Evolutionary conservation across 2,888 invertebrate genomes (phyloP), one percentile per base, ranked within the genome.

Genomic region (Lochmaea crataegi): DNA sequence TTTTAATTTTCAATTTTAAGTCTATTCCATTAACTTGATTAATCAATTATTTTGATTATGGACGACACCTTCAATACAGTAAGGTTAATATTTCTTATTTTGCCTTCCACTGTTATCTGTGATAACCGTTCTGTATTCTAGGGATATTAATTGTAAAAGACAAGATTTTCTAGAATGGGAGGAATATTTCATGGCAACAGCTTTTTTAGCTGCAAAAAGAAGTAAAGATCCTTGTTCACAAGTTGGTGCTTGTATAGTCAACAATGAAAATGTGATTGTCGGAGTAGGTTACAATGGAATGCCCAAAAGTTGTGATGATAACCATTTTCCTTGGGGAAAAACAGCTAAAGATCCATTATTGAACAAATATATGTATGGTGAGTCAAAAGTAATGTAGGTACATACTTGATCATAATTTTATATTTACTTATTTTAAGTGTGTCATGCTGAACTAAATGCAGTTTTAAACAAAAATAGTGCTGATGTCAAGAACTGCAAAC

Each of bases 401-500:
- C n/a, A n/a, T n/a, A n/a, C n/a, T n/a, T n/a, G n/a, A n/a, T n/a
- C n/a, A n/a, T 57, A 26, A 48, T 26, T n/a, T 16, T 22, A 38
- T 32, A 16, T 68, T 16, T 45, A 22, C 9, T 16, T 74, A 71
- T 71, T 89, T 89, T 75, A 87, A 96, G 99, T 99, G 0, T 98
- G 98, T 77, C 99, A 99, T 87, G 99, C 99, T 2, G 99, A 99
- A 89, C 91, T 98, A 88, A 99, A 99, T 88, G 99, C 99, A 0
- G 94, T 99, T 77, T 83, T 98, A 16, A 99, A 99, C 85, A 96
- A 94, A 85, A 97, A 96, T 85, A 89, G 91, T 0, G 89, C 91
- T 0, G 92, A 94, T 87, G 89, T 97, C 0, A 91, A 91, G 79
- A 91, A 92, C 77, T 96, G 96, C 83, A 91, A 91, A 0, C 91